phyloP scores from a whole-genome alignment of 2,888 invertebrate genomes.

The Brachycybe producta region DNA sequence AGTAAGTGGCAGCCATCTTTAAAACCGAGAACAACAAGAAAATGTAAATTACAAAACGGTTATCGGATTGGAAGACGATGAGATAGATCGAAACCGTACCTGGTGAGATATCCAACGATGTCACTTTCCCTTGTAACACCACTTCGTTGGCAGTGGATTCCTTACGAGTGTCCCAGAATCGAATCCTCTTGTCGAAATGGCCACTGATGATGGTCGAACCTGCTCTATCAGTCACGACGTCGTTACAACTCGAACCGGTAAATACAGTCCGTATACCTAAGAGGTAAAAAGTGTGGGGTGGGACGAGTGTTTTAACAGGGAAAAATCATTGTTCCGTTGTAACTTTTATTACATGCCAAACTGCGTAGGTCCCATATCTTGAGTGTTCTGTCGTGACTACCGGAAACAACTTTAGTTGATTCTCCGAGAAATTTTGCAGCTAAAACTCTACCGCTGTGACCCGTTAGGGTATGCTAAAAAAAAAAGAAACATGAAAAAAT shows the following conservation, averaged over 20 bases:
- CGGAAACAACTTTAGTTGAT: slow-evolving; percentile 84
- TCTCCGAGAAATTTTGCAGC: slow-evolving; percentile 92
- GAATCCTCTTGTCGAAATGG: slow-evolving; percentile 92
- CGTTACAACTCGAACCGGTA: slow-evolving; percentile 93
- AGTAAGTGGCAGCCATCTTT: slow-evolving; percentile 79
- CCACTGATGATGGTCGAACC: slow-evolving; percentile 83
- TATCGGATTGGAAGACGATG: slow-evolving; percentile 10
- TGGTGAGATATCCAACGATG: slow-evolving; percentile 82
- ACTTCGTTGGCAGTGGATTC: slow-evolving; percentile 62
- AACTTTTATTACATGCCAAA: slow-evolving; percentile 60
- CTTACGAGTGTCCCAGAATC: slow-evolving; percentile 89
- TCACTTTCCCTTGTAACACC: slow-evolving; percentile 79
- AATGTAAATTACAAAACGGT: slow-evolving; percentile 4
- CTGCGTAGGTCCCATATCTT: slow-evolving; percentile 97
- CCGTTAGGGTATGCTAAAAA: slow-evolving; percentile 76
- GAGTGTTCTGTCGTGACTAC: slow-evolving; percentile 92
- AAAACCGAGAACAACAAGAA: slow-evolving; percentile 9
- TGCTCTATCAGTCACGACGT: slow-evolving; percentile 78
- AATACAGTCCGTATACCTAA: slow-evolving; percentile 81
- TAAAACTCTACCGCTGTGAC: slow-evolving; percentile 95
- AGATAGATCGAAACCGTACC: slow-evolving; percentile 43
- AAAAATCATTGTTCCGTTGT: slow-evolving; percentile 2
- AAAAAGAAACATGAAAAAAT: slow-evolving; percentile 5
- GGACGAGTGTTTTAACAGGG: background rate
- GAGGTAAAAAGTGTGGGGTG: background rate